Conservation (phyloP, 2,113 vertebrate species). For the Romanogobio albipinnatus region DNA sequence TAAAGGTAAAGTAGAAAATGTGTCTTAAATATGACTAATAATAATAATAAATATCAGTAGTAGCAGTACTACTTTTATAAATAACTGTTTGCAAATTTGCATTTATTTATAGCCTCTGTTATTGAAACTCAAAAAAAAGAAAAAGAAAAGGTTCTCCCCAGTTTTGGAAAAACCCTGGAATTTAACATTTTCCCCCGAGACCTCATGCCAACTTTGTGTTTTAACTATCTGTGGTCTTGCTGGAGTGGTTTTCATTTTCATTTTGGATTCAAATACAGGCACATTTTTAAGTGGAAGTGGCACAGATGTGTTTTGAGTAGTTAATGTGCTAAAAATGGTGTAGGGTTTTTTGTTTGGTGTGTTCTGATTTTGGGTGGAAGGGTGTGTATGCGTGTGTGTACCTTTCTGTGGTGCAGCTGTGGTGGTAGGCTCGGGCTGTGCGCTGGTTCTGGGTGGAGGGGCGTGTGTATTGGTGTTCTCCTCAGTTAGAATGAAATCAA, state of each 20-base stretch:
- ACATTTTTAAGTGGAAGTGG: background rate
- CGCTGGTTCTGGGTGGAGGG: slow-evolving; percentile 58
- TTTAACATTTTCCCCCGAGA: slow-evolving; percentile 37
- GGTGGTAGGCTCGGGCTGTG: slow-evolving; percentile 62
- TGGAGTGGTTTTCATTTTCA: slow-evolving; percentile 44
- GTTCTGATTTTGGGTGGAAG: background rate
- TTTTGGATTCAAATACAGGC: background rate
- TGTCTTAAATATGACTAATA: background rate
- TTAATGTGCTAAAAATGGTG: background rate
- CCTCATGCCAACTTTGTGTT: background rate
- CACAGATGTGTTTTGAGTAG: background rate
- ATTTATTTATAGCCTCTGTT: background rate
- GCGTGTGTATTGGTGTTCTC: slow-evolving; percentile 73
- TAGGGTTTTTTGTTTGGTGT: background rate
- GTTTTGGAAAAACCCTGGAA: slow-evolving; percentile 48
- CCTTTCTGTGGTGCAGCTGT: slow-evolving; percentile 82
- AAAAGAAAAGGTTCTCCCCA: background rate
- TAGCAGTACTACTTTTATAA: background rate
- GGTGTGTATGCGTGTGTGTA: slow-evolving; percentile 67
- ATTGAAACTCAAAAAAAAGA: background rate
- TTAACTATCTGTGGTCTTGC: slow-evolving; percentile 65
- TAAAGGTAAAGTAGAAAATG: background rate
- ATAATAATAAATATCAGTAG: background rate
- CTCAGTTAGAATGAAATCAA: slow-evolving; percentile 86
- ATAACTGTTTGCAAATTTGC: background rate